Conservation (phyloP, 2,888 invertebrate genomes). For the Silvanus unidentatus region DNA sequence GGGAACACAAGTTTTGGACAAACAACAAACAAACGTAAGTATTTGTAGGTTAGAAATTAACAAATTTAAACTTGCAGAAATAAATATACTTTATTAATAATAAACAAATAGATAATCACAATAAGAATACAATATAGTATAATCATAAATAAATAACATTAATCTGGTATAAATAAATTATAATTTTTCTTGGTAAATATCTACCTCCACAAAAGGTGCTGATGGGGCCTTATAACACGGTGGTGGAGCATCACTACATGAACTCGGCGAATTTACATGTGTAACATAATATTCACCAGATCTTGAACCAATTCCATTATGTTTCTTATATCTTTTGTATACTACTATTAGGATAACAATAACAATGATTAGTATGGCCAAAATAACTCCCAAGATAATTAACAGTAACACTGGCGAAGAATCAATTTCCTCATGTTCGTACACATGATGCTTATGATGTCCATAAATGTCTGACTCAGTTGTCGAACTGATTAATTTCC, state of each 20-base stretch:
- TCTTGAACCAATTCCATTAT: slow-evolving; percentile 6
- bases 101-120: not conserved
- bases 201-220: too few relatives aligned
- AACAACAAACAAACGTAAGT: slow-evolving; percentile 34
- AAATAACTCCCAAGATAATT: slow-evolving; percentile 26
- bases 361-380: slow-evolving; percentile 24
- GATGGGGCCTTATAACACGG: not conserved
- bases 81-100: not conserved
- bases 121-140: not conserved
- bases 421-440: too few relatives aligned
- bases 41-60: not conserved
- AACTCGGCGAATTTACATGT: slow-evolving; percentile 14
- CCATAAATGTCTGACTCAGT: too few relatives aligned
- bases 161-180: not conserved
- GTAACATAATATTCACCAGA: slow-evolving; percentile 21
- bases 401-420: not conserved
- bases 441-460: too few relatives aligned
- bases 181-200: too few relatives aligned
- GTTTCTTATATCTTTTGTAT: slow-evolving; percentile 24
- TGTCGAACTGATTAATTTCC: too few relatives aligned
- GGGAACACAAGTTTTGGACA: slow-evolving; percentile 32
- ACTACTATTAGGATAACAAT: slow-evolving; percentile 19
- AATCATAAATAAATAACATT: not conserved
- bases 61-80: not conserved
- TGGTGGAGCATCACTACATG: not conserved